Conservation (phyloP, 2,113 vertebrate species). For the Gymnarchus niloticus region DNA sequence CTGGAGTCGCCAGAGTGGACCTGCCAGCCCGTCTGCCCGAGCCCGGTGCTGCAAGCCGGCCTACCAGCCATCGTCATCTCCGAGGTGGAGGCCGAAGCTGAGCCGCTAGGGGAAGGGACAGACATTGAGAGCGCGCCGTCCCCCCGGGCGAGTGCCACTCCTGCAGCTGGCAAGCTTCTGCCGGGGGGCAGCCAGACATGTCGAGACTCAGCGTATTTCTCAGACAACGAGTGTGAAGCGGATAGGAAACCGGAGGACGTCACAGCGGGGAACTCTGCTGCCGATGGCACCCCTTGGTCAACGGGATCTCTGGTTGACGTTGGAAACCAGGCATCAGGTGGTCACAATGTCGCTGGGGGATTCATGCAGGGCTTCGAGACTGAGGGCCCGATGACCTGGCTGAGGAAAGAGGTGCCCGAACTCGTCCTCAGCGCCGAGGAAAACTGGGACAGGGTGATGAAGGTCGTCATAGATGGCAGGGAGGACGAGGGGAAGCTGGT, state of each 20-base stretch:
- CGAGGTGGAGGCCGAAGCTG: slow-evolving; percentile 52
- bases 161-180: slow-evolving; percentile 47
- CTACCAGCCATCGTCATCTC: slow-evolving; percentile 81
- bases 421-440: slow-evolving; percentile 29
- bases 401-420: slow-evolving; percentile 15
- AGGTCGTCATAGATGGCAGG: slow-evolving; percentile 15
- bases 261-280: slow-evolving; percentile 23
- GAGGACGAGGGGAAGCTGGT: slow-evolving; percentile 22
- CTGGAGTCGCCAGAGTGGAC: slow-evolving; percentile 96
- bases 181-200: slow-evolving; percentile 66
- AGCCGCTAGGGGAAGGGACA: slow-evolving; percentile 36
- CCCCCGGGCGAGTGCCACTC: slow-evolving; percentile 28
- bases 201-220: slow-evolving; percentile 94
- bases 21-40: slow-evolving; percentile 64
- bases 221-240: slow-evolving; percentile 87
- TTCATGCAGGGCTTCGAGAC: neutral
- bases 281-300: slow-evolving; percentile 39
- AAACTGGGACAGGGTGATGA: slow-evolving; percentile 23
- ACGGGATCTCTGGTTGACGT: slow-evolving; percentile 24
- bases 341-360: slow-evolving; percentile 5
- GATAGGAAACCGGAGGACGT: slow-evolving; percentile 78
- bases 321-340: neutral
- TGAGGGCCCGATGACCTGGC: neutral
- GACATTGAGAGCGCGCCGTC: neutral
- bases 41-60: slow-evolving; percentile 48